Evolutionary conservation across 2,888 invertebrate species (phyloP).

Genomic region (Pyrrhia umbra): DNA sequence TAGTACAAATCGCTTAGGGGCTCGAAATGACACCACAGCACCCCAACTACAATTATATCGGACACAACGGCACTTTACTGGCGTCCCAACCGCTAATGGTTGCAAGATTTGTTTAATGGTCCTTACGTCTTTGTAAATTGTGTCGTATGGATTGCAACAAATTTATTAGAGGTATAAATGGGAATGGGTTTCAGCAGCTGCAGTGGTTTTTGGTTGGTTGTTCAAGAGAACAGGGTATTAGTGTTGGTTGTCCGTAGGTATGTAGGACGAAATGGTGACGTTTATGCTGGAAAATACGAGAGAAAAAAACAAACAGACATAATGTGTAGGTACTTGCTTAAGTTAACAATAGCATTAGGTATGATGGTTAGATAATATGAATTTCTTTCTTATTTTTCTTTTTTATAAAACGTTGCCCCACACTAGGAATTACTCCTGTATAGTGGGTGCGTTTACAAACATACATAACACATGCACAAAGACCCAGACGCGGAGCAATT

Average conservation of each 20-base stretch:
- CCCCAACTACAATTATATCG: slow-evolving; percentile 53
- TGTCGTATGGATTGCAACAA: slow-evolving; percentile 49
- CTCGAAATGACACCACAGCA: slow-evolving; percentile 38
- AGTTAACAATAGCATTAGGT: no score
- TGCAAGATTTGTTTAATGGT: slow-evolving; percentile 63
- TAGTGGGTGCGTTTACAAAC: no score
- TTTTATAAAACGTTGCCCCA: no score
- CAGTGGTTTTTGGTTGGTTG: background rate
- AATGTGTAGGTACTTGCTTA: no score
- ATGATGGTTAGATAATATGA: no score
- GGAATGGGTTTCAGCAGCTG: background rate
- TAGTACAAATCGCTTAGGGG: slow-evolving; percentile 54
- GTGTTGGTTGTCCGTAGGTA: background rate
- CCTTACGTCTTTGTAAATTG: slow-evolving; percentile 57
- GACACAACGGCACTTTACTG: slow-evolving; percentile 53
- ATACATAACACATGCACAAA: no score
- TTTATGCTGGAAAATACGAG: no score
- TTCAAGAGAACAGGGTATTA: background rate
- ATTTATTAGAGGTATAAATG: slow-evolving; percentile 33
- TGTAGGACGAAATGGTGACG: background rate
- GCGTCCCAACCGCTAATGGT: slow-evolving; percentile 58
- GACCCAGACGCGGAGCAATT: no score
- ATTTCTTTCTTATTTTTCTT: no score
- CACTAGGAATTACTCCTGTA: no score
- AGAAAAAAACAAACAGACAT: no score